Evolutionary conservation across 2,113 vertebrate species (phyloP), one percentile per base, ranked within the genome.

Genomic region (Telmatochromis brachygnathus): DNA sequence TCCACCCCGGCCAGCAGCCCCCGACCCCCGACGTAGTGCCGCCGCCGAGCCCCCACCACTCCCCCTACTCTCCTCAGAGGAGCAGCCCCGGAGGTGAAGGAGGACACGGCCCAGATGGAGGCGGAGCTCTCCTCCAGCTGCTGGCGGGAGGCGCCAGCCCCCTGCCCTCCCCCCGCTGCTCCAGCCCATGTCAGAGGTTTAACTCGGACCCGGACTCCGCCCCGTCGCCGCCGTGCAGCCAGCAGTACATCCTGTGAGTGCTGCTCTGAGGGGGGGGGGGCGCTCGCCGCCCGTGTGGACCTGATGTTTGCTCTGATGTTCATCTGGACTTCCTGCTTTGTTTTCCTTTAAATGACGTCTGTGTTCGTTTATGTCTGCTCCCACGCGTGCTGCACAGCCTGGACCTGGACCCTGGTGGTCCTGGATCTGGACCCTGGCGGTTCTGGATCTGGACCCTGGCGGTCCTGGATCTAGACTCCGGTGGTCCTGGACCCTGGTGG

Each of bases 191-290:
- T 95, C 98, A 98, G 95, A 97, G 98, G 90, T 99, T 98, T 94
- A 98, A 98, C 93, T 94, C 97, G 13, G 98, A 99, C 92, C 97
- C 98, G 0, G 98, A 99, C 82, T 96, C 96, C 3, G 98, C 98
- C 1, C 98, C 98, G 2, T 99, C 98, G 23, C 98, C 98, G 2
- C 98, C 98, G 88, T 98, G 98, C 92, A 92, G 97, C 94, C 98
- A 99, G 79, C 97, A 96, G 92, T 98, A 98, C 93, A 98, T 98
- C 83, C 97, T 97, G 98, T 99, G 95, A 97, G 96, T 68, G 62
- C 19, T 39, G 19, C 19, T 68, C 19, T 21, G 6, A 13, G 19
- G 19, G 26, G 4, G 26, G 15, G 11, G 14, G 28, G 8, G 14
- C 9, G 5, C 15, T 28, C 13, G 13, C 23, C 5, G 55, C 26